Percentiles rank a stretch among this genome's conserved stretches.
Conservation (phyloP, 30 jellyfish, hydroid and myxozoan genomes). For the Cassiopea andromeda region DNA sequence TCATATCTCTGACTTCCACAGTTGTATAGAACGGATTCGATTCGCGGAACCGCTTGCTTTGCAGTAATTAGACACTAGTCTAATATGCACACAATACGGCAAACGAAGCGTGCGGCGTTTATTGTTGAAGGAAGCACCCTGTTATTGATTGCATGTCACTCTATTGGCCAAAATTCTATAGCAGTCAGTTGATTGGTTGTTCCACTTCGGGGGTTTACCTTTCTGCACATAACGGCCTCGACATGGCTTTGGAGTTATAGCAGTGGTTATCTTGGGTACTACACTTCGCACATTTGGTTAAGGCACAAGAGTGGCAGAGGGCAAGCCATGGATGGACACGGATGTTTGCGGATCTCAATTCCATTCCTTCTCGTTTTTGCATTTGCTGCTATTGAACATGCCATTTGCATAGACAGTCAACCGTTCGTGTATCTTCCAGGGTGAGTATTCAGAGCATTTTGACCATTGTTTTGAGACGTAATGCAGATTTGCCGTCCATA, state of each 20-base stretch:
- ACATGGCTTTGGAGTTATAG: neutral
- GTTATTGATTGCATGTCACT: neutral
- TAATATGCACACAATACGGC: conserved; percentile 32
- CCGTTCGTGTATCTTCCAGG: conserved; percentile 68
- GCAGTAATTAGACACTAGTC: conserved; percentile 48
- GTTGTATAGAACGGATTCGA: conserved; percentile 4
- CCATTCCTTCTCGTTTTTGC: conserved; percentile 16
- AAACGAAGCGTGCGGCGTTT: conserved; percentile 17
- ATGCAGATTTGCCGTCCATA: neutral
- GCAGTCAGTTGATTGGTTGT: conserved; percentile 28
- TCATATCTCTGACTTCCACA: conserved; percentile 1
- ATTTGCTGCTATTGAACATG: neutral
- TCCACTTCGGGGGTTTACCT: conserved; percentile 41
- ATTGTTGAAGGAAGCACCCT: conserved; percentile 40
- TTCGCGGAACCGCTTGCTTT: conserved; percentile 22
- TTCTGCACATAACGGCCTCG: conserved; percentile 33
- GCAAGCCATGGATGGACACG: conserved; percentile 68
- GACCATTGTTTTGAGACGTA: neutral
- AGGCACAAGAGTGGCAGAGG: conserved; percentile 10
- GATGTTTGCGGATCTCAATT: conserved; percentile 31
- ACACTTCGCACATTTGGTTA: conserved; percentile 33
- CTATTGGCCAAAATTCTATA: neutral
- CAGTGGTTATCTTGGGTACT: neutral
- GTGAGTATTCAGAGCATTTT: conserved; percentile 5
- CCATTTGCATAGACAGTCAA: conserved; percentile 30